Evolutionary conservation across 2,888 invertebrate species (phyloP), one percentile per base, ranked within the genome.

Genomic region (Epirrhoe alternata): DNA sequence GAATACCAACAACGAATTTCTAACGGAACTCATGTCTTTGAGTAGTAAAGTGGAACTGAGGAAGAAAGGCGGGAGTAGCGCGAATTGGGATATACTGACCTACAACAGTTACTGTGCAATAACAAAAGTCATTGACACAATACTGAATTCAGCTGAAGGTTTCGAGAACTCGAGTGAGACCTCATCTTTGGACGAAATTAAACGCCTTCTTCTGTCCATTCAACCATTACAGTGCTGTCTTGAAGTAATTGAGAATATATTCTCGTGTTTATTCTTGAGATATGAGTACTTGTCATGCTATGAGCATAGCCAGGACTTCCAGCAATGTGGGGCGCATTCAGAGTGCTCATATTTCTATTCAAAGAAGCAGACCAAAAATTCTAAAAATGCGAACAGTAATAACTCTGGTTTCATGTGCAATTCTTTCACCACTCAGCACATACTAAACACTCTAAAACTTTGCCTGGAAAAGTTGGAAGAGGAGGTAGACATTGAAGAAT

Each of bases 181-280:
- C 47, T 84, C 85, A n/a, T 86, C 89, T 0, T 80, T 94, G 66
- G 93, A 94, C 58, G 91, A 93, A 70, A 84, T 93, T 8, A 93
- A 91, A 81, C 83, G 90, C 5, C 85, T 93, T 54, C 81, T 94
- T n/a, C 79, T 94, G 55, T 87, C 89, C 38, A 88, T 94, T 56
- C 87, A 90, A 69, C 93, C 94, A 17, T 69, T 90, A 47, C 84
- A 86, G 67, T 87, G 88, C 72, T 94, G 94, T 75, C 83, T 95
- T 57, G 95, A 96, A 87, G 91, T 96, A 0, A 92, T 97, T 62
- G 96, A 97, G 83, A 95, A 96, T 83, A 94, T 97, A 71, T 97
- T 96, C 83, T 94, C 95, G 0, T 93, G 97, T 74, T 90, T 97
- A 47, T 96, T 96, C 84, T 78, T 96, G 55, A 94, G 95, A 72